Conservation (phyloP, 2,113 vertebrate species). For the Nibea coibor region DNA sequence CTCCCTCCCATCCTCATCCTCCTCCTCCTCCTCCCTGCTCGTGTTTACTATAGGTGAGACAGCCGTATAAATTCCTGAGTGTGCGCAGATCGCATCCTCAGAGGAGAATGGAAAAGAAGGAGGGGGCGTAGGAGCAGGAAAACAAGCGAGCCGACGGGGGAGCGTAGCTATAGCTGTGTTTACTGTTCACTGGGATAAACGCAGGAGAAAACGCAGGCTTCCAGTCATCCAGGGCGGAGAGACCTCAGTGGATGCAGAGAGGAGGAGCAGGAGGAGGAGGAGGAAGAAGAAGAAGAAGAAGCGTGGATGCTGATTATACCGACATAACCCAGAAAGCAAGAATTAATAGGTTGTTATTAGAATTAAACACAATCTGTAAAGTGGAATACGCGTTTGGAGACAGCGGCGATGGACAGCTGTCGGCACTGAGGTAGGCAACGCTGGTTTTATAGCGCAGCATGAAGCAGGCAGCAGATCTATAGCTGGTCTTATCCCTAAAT, state of each 20-base stretch:
- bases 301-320: constrained; percentile 39
- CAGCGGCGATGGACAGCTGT: constrained; percentile 64
- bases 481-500: background rate
- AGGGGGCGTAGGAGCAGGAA: constrained; percentile 29
- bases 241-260: constrained; percentile 44
- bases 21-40: constrained; percentile 15
- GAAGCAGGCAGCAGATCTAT: background rate
- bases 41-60: constrained; percentile 79
- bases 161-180: constrained; percentile 37
- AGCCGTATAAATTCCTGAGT: constrained; percentile 72
- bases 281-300: constrained; percentile 15
- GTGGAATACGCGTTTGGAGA: constrained; percentile 40
- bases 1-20: constrained; percentile 9
- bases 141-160: constrained; percentile 32
- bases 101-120: constrained; percentile 50
- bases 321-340: constrained; percentile 26
- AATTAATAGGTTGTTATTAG: constrained; percentile 8
- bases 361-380: constrained; percentile 1
- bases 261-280: constrained; percentile 22
- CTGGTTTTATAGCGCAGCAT: background rate
- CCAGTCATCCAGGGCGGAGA: background rate
- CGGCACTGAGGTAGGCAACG: constrained; percentile 68
- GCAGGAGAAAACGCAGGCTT: constrained; percentile 22
- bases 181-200: constrained; percentile 27
- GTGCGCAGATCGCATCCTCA: constrained; percentile 70